Base-by-base conservation (phyloP, 1,140 invertebrate species). In the Ooceraea biroi region DNA sequence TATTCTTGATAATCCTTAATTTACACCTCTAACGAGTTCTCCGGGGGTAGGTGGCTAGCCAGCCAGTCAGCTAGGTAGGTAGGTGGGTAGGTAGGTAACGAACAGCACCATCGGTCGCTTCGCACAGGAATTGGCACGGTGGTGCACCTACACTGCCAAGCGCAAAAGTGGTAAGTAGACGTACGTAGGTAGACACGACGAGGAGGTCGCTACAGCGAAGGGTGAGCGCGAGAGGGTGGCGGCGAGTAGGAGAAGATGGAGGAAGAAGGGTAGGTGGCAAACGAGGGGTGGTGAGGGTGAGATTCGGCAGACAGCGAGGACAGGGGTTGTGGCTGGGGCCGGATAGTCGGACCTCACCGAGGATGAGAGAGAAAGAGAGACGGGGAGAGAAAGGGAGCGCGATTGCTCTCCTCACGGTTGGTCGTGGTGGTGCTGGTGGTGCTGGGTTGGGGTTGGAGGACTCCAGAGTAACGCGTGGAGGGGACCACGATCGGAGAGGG, bases 1-100 rank as follows among this genome's bases (percentile, higher is more conserved):
- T 84, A 89, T 89, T 48, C 82, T 82, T 76, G 74, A 76, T 89
- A 89, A 89, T 89, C 88, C 84, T 89, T 86, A 89, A 89, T 89
- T 89, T 89, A 89, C 76, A 86, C 84, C 84, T 48, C 63, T 69
- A 68, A 25, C 80, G 86, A 89, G 86, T 89, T 78, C 85, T 85
- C 78, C 41, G 55, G 44, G 72, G 71, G 77, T 85, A 83, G 72
- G 19, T 78, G 60, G 60, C 10, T 52, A 25, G 71, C 57, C 44
- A 65, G 46, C 41, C 58, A 41, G n/a, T n/a, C n/a, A n/a, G n/a
- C n/a, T n/a, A n/a, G n/a, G n/a, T n/a, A n/a, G n/a, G n/a, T n/a
- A n/a, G n/a, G n/a, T n/a, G n/a, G n/a, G n/a, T 76, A 63, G 44
- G 57, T 76, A 61, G 27, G 65, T 57, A 80, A 78, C 76, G 76